These are phyloP conservation scores for Tyto alba DNA, from an alignment of 2,113 vertebrate species.

Conservation along the genomic window DNA sequence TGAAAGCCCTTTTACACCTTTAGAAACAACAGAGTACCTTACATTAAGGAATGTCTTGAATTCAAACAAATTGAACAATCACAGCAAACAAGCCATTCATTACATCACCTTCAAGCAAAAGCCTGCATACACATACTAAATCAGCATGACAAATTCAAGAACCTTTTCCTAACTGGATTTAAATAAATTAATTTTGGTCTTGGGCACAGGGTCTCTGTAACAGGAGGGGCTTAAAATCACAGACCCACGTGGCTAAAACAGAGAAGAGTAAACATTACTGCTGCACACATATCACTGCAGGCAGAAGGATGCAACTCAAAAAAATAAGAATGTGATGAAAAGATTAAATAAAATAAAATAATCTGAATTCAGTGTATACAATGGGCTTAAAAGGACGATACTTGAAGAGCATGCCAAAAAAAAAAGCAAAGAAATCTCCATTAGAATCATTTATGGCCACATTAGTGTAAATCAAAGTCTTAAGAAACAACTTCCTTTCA, in stretches of 20 bases:
- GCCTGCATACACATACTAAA: not conserved
- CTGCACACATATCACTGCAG: not conserved
- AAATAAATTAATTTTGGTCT: constrained; percentile 42
- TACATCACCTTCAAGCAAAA: not conserved
- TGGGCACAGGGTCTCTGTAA: not conserved
- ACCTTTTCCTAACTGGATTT: constrained; percentile 32
- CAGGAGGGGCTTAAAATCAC: not conserved
- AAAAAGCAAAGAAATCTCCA: not conserved
- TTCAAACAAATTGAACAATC: not conserved
- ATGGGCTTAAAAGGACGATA: not conserved
- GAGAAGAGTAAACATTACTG: not conserved
- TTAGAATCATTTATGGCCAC: not conserved
- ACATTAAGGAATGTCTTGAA: not conserved
- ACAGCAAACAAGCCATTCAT: not conserved
- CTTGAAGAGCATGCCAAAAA: not conserved
- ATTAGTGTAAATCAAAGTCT: not conserved
- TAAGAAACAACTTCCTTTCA: not conserved
- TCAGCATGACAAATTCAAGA: constrained; percentile 4
- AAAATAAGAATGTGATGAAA: not conserved
- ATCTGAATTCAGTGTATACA: not conserved
- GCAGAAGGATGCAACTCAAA: not conserved
- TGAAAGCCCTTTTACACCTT: not conserved
- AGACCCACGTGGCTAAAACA: not conserved
- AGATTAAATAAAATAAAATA: not conserved
- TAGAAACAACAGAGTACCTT: not conserved